phyloP scores from a whole-genome alignment of 2,113 vertebrate genomes.

The Pomatorhinus ruficollis region DNA sequence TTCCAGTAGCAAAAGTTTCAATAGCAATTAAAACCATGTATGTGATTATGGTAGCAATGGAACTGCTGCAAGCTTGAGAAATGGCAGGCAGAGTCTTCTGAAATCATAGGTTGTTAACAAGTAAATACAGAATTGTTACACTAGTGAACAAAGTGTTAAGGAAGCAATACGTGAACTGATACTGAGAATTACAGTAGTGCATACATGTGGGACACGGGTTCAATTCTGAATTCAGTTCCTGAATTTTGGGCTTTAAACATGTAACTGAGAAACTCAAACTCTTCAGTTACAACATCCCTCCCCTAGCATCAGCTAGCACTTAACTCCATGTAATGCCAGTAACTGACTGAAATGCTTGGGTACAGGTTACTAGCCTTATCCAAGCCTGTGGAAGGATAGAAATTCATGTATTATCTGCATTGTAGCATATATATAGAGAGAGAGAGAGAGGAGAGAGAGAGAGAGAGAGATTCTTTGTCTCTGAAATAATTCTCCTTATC shows the following conservation, averaged over 20 bases:
- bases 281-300: background rate
- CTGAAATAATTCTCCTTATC: background rate
- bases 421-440: rapidly evolving
- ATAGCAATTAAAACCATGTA: background rate
- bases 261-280: background rate
- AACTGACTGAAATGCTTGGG: background rate
- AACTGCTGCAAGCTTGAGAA: background rate
- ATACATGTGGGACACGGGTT: too few relatives aligned
- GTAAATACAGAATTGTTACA: background rate
- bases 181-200: background rate
- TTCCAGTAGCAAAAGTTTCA: rapidly evolving
- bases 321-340: background rate
- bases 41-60: background rate
- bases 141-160: background rate
- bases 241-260: background rate
- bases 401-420: background rate
- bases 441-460: too few relatives aligned
- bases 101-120: background rate
- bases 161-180: background rate
- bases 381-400: background rate
- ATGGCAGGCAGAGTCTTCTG: background rate
- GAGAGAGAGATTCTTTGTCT: background rate
- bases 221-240: background rate
- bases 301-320: background rate
- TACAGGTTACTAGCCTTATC: background rate